A percentile compares a stretch with the other conserved stretches of the same genome.
phyloP scores from a whole-genome alignment of 2,113 vertebrate genomes.

The Corythornis vintsioides region DNA sequence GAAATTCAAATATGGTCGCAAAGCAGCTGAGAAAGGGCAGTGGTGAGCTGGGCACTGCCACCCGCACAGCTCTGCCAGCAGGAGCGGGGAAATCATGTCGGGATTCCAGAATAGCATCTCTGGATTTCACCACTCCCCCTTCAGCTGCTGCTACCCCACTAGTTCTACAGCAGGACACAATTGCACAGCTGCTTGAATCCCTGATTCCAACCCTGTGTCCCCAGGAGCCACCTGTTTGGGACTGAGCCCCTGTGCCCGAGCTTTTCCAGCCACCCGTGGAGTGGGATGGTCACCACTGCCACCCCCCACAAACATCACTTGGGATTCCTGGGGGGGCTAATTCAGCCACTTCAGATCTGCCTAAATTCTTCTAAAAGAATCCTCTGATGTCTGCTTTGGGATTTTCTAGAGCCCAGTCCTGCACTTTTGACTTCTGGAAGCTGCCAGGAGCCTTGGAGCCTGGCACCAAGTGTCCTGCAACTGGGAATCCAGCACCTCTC shows the following conservation, averaged over 20 bases:
- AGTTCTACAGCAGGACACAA: background rate
- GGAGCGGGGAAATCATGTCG: background rate
- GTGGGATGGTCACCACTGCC: rapidly evolving
- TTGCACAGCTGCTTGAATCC: background rate
- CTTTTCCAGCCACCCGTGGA: background rate
- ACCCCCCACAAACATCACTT: background rate
- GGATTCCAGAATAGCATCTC: background rate
- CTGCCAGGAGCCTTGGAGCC: background rate
- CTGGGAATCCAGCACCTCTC: background rate
- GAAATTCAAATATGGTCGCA: background rate
- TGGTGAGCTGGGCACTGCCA: background rate
- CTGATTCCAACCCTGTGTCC: background rate
- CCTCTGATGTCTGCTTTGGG: background rate
- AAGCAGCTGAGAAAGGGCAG: background rate
- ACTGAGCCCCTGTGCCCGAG: background rate
- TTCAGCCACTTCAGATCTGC: background rate
- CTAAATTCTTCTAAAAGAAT: background rate
- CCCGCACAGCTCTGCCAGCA: background rate
- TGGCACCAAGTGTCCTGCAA: background rate
- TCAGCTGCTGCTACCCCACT: rapidly evolving
- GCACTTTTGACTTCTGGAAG: background rate
- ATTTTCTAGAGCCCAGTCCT: background rate
- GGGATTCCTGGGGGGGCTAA: background rate
- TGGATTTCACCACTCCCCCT: background rate
- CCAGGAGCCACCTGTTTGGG: background rate